phyloP scores from a whole-genome alignment of 2,797 vertebrate species.

The Hemibagrus guttatus region DNA sequence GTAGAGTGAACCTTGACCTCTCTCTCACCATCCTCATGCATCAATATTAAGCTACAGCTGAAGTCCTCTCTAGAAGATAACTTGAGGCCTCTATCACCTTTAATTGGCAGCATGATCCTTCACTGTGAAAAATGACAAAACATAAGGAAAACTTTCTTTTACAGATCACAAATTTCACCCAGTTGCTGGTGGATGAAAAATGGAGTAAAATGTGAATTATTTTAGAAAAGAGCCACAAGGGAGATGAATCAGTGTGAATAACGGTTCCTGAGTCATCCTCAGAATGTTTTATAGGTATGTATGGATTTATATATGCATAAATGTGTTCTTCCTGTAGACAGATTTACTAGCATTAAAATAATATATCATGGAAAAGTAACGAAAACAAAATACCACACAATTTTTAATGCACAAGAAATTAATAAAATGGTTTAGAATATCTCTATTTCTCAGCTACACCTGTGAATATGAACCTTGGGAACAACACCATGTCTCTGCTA shows the following conservation, averaged over 20 bases:
- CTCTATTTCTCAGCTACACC: too few species aligned
- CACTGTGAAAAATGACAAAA: conserved; percentile 1
- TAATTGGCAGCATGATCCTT: neutral
- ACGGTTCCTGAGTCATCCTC: neutral
- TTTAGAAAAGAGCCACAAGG: neutral
- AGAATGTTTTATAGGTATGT: neutral
- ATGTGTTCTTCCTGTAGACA: neutral
- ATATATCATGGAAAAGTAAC: neutral
- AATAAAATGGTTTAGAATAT: neutral
- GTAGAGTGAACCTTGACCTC: neutral
- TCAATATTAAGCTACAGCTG: neutral
- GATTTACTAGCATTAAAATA: neutral
- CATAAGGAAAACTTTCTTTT: neutral
- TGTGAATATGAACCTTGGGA: neutral
- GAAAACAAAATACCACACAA: neutral
- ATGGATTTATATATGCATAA: neutral
- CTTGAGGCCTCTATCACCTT: neutral
- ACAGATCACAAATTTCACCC: neutral
- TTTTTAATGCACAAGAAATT: neutral
- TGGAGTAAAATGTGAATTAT: neutral
- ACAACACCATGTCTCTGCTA: neutral
- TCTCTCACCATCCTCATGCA: neutral
- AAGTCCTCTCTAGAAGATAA: neutral
- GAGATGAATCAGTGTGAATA: neutral
- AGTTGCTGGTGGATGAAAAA: conserved; percentile 6